Conservation (phyloP, 2,113 vertebrate genomes). For the Corapipo altera region DNA sequence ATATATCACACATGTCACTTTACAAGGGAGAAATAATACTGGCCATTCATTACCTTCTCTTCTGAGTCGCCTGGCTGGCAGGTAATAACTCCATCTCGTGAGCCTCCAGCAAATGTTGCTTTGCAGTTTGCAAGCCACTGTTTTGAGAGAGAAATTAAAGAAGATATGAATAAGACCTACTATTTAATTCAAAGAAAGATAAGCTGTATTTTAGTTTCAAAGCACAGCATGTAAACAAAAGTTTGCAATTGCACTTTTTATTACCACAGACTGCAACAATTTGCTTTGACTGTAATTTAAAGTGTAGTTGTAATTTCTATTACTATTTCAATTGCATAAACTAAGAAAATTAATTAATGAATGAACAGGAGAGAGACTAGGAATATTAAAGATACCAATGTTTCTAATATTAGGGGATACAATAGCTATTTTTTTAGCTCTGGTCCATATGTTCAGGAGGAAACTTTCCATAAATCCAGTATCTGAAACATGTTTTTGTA, state of each 20-base stretch:
- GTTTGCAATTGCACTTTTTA: background rate
- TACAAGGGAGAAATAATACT: background rate
- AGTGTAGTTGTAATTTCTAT: background rate
- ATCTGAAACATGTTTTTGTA: background rate
- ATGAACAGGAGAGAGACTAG: background rate
- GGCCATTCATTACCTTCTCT: constrained; percentile 87
- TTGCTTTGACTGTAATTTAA: background rate
- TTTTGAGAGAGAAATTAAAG: constrained; percentile 30
- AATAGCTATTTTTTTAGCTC: background rate
- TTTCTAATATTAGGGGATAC: background rate
- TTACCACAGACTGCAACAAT: background rate
- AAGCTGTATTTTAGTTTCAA: background rate
- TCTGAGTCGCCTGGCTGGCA: constrained; percentile 92
- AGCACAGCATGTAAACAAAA: background rate
- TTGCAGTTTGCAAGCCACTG: constrained; percentile 98
- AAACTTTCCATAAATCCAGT: background rate
- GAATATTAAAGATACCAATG: background rate
- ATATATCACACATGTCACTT: background rate
- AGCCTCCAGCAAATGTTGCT: constrained; percentile 91
- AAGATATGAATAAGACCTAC: background rate
- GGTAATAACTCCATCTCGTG: constrained; percentile 88
- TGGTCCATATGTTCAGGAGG: background rate
- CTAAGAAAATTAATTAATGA: background rate
- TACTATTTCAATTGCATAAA: background rate
- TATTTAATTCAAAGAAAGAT: background rate